Evolutionary conservation across 2,113 vertebrate species (phyloP), one percentile per base, ranked within the genome.

Genomic region (Leptodactylus fuscus): DNA sequence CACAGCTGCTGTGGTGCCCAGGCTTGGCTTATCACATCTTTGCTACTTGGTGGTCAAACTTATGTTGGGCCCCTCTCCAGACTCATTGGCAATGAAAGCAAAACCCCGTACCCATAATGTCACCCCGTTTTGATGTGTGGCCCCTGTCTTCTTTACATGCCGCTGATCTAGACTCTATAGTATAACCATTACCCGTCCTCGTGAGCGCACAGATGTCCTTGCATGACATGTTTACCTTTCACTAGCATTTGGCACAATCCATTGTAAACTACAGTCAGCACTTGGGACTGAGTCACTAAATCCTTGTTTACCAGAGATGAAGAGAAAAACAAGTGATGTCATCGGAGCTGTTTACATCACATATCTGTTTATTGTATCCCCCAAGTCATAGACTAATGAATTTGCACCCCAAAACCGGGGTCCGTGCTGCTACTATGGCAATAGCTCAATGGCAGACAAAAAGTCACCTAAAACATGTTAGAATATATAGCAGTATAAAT

Each of bases 211-310:
- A 79, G 77, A 36, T 44, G 77, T 60, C 77, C 22, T 79, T 44
- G 36, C 77, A 79, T 44, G 77, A 60, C 16, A 44, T 79, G 77
- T 79, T 79, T 79, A 79, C 20, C 48, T 15, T 8, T 24, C 76
- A 60, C 36, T 12, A 41, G 34, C n/a, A 34, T 78, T 58, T 36
- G 32, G 53, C 9, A 36, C 48, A n/a, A 36, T 55, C 1, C 1
- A n/a, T 78, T 15, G 20, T 78, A 78, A 36, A 78, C 36, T 60
- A 53, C 11, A 24, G 76, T 41, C 49, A 58, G 36, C 48, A 2
- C 44, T 48, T 36, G 13, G 44, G 12, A 6, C 32, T 79, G 77
- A 79, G 51, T 79, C 53, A 79, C 36, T 44, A 41, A 60, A 24
- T 20, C 53, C 55, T 16, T 79, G 46, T 79, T 79, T 79, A 79